These are phyloP conservation scores for Nothobranchius furzeri DNA, from an alignment of 2,113 vertebrate species.

Conservation along the genomic window DNA sequence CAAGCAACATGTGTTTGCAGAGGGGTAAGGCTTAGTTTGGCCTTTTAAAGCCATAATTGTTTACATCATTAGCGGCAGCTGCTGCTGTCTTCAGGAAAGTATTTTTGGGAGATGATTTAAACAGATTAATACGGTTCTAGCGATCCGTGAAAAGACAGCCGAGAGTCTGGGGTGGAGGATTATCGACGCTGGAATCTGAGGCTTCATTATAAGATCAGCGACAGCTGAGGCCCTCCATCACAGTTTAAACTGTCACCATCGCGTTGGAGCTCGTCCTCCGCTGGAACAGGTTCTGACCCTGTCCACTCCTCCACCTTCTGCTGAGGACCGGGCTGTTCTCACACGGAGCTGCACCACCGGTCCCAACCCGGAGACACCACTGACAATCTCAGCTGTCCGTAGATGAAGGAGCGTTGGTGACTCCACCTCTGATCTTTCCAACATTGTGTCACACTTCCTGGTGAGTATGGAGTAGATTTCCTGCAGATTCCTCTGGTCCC, in stretches of 20 bases:
- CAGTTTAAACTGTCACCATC: slow-evolving; percentile 47
- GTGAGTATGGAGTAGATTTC: slow-evolving; percentile 33
- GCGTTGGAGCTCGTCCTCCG: slow-evolving; percentile 37
- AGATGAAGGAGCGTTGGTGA: slow-evolving; percentile 25
- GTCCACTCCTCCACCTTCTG: slow-evolving; percentile 9
- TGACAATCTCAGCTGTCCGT: slow-evolving; percentile 24
- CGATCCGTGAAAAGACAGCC: slow-evolving; percentile 19
- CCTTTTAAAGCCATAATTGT: neutral
- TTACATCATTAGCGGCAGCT: slow-evolving; percentile 10
- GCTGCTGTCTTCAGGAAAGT: slow-evolving; percentile 16
- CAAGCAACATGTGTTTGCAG: neutral
- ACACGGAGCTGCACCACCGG: slow-evolving; percentile 4
- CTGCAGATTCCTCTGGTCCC: slow-evolving; percentile 36
- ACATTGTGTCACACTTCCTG: slow-evolving; percentile 5
- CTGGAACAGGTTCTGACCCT: slow-evolving; percentile 34
- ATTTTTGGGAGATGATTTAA: slow-evolving; percentile 22
- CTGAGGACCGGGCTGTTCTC: slow-evolving; percentile 2
- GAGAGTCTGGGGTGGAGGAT: slow-evolving; percentile 6
- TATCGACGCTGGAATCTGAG: slow-evolving; percentile 32
- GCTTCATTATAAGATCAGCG: slow-evolving; percentile 41
- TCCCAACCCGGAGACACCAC: slow-evolving; percentile 7
- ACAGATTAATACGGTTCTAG: slow-evolving; percentile 30
- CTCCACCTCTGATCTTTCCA: slow-evolving; percentile 11
- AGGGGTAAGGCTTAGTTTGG: neutral
- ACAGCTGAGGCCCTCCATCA: slow-evolving; percentile 54